Evolutionary conservation across 2,797 vertebrate species (phyloP).

Genomic region (Tokudaia muenninki): DNA sequence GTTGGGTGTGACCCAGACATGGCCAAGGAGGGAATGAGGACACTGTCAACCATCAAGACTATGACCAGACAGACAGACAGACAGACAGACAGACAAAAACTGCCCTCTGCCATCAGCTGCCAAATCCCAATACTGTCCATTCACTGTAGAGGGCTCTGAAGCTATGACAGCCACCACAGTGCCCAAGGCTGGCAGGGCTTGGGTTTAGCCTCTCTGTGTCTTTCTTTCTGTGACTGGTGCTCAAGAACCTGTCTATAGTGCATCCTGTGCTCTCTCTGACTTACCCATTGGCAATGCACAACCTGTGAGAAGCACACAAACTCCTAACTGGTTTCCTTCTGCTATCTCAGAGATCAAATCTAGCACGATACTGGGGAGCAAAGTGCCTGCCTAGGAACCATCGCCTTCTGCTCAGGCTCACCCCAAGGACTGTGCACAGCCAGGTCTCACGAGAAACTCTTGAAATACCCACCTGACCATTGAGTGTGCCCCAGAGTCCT

Average conservation of each 20-base stretch:
- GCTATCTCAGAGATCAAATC: neutral
- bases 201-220: neutral
- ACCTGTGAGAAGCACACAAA: neutral
- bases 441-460: neutral
- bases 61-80: neutral
- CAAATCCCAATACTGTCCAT: neutral
- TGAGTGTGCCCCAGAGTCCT: fast-evolving
- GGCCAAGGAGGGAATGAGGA: neutral
- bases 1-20: neutral
- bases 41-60: neutral
- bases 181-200: too few relatives aligned
- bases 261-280: neutral
- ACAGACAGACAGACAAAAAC: neutral
- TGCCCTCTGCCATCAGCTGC: neutral
- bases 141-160: neutral
- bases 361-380: neutral
- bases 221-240: neutral
- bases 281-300: neutral
- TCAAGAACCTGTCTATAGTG: neutral
- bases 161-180: too few relatives aligned
- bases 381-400: neutral
- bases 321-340: neutral
- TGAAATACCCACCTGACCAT: neutral
- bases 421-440: neutral
- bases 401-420: too few relatives aligned